A percentile compares a stretch with the other conserved stretches of the same genome.
Conservation (phyloP, 2,797 vertebrate species). For the Microtus californicus region DNA sequence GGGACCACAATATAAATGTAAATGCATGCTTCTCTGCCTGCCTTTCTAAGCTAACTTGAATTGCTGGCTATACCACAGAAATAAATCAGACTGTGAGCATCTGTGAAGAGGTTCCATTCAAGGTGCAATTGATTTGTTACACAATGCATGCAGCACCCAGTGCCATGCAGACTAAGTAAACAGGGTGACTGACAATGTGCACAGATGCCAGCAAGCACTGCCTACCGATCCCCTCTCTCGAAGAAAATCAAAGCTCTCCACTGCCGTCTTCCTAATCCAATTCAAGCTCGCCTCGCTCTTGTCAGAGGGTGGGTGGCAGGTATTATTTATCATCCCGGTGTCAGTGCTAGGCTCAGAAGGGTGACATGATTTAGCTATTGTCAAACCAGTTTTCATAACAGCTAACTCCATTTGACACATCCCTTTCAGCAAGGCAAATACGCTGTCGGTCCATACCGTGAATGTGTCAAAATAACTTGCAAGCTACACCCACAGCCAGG, state of each 20-base stretch:
- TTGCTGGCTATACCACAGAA: slow-evolving; percentile 56
- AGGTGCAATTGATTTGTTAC: slow-evolving; percentile 74
- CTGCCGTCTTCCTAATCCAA: slow-evolving; percentile 73
- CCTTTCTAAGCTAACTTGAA: slow-evolving; percentile 69
- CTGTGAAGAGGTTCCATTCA: slow-evolving; percentile 73
- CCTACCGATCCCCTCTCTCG: slow-evolving; percentile 9
- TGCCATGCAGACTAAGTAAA: slow-evolving; percentile 53
- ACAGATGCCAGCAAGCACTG: not conserved
- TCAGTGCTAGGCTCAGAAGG: slow-evolving; percentile 76
- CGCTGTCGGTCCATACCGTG: slow-evolving; percentile 74
- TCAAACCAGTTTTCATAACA: slow-evolving; percentile 75
- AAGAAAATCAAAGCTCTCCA: slow-evolving; percentile 70
- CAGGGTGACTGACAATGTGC: slow-evolving; percentile 41
- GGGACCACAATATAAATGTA: slow-evolving; percentile 58
- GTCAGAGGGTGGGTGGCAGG: slow-evolving; percentile 76
- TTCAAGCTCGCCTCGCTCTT: slow-evolving; percentile 59
- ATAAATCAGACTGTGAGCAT: slow-evolving; percentile 77
- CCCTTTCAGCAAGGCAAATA: slow-evolving; percentile 74
- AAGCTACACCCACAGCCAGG: slow-evolving; percentile 70
- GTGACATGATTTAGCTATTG: slow-evolving; percentile 79
- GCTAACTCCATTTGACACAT: slow-evolving; percentile 78
- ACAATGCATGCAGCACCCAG: slow-evolving; percentile 46
- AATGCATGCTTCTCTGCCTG: slow-evolving; percentile 52
- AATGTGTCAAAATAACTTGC: slow-evolving; percentile 80
- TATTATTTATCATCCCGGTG: slow-evolving; percentile 77